Evolutionary conservation across 2,888 invertebrate species (phyloP).

Genomic region (Synergus laeviventris): DNA sequence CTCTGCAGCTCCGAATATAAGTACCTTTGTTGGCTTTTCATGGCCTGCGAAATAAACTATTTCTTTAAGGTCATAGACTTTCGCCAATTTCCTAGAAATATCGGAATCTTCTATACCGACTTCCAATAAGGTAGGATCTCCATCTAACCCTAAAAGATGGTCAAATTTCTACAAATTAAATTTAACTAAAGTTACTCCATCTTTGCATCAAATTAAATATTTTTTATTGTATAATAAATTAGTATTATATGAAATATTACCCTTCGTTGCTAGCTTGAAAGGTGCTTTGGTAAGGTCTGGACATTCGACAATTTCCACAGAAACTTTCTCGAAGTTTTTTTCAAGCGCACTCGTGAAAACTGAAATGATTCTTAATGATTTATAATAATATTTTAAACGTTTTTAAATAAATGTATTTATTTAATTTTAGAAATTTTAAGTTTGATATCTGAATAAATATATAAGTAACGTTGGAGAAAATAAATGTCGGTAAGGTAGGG

Average conservation of each 20-base stretch:
- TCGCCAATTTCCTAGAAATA: background rate
- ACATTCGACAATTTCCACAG: conserved; percentile 86
- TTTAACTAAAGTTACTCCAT: background rate
- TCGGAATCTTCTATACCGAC: background rate
- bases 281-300: conserved; percentile 89
- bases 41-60: background rate
- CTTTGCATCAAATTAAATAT: too few relatives aligned
- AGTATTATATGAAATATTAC: conserved; percentile 82
- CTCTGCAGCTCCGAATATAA: conserved; percentile 94
- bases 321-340: conserved; percentile 83
- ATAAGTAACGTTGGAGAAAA: too few relatives aligned
- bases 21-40: conserved; percentile 68
- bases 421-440: too few relatives aligned
- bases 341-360: conserved; percentile 83
- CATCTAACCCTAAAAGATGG: background rate
- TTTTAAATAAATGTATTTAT: too few relatives aligned
- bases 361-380: conserved; percentile 67
- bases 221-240: too few relatives aligned
- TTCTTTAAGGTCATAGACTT: background rate
- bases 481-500: too few relatives aligned
- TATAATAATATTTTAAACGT: too few relatives aligned
- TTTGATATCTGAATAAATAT: too few relatives aligned
- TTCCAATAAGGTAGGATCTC: background rate
- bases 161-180: background rate
- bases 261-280: conserved; percentile 85